phyloP scores from a whole-genome alignment of 2,888 invertebrate genomes.

The Actias luna region DNA sequence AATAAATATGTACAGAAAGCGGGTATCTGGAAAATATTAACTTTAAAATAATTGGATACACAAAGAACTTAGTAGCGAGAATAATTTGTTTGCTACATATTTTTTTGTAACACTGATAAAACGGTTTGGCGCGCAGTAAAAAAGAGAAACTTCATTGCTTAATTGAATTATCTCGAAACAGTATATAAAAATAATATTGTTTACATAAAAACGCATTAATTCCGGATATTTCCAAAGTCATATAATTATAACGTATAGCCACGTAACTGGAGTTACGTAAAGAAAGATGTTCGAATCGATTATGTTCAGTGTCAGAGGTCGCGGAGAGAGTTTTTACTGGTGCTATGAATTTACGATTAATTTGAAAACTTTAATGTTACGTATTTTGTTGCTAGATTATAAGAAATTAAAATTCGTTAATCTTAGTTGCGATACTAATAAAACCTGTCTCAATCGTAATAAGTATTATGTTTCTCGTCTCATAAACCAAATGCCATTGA shows the following conservation, averaged over 20 bases:
- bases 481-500: neutral
- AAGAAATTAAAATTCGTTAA: neutral
- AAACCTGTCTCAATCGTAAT: neutral
- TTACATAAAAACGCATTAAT: conserved; percentile 8
- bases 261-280: conserved; percentile 38
- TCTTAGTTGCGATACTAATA: neutral
- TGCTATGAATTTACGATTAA: neutral
- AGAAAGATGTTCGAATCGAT: conserved; percentile 28
- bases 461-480: neutral
- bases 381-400: neutral
- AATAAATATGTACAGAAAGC: neutral
- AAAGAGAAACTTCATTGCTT: conserved; percentile 39
- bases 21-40: neutral
- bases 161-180: conserved; percentile 20
- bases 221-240: conserved; percentile 18
- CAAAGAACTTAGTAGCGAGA: neutral
- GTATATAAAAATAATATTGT: neutral
- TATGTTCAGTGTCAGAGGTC: conserved; percentile 51
- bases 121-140: neutral
- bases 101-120: neutral
- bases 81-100: neutral
- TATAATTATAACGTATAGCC: conserved; percentile 29
- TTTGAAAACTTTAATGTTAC: neutral
- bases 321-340: conserved; percentile 51
- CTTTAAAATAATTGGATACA: neutral